Percentiles rank a stretch among this genome's conserved stretches.
Evolutionary conservation across 2,113 vertebrate genomes (phyloP).

Genomic region (Aix galericulata): DNA sequence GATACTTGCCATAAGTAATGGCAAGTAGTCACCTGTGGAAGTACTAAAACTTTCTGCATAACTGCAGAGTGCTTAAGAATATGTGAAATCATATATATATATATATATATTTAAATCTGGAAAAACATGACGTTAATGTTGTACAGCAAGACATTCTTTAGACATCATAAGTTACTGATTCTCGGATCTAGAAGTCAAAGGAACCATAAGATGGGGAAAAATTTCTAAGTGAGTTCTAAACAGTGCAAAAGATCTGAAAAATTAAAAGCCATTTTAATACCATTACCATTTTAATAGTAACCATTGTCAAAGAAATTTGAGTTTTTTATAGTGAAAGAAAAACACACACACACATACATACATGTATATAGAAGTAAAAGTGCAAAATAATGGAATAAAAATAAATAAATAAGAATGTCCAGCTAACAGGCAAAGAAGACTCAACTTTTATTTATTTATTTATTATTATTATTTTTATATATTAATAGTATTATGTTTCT

Average conservation of each 20-base stretch:
- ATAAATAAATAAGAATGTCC: neutral
- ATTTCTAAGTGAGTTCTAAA: neutral
- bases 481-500: neutral
- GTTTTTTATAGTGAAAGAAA: neutral
- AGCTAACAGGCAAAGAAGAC: neutral
- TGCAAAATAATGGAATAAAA: neutral
- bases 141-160: neutral
- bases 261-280: neutral
- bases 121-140: neutral
- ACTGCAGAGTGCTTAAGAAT: neutral
- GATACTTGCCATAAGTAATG: neutral
- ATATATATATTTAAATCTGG: neutral
- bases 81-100: neutral
- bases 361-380: neutral
- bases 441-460: too few relatives aligned
- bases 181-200: neutral
- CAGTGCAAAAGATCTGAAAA: neutral
- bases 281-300: neutral
- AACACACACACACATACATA: neutral
- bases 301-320: neutral
- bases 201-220: neutral
- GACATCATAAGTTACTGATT: neutral
- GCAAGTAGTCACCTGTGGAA: neutral
- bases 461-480: neutral
- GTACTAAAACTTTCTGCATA: neutral